Conservation (phyloP, 1,140 invertebrate genomes). For the Zaprionus inermis region DNA sequence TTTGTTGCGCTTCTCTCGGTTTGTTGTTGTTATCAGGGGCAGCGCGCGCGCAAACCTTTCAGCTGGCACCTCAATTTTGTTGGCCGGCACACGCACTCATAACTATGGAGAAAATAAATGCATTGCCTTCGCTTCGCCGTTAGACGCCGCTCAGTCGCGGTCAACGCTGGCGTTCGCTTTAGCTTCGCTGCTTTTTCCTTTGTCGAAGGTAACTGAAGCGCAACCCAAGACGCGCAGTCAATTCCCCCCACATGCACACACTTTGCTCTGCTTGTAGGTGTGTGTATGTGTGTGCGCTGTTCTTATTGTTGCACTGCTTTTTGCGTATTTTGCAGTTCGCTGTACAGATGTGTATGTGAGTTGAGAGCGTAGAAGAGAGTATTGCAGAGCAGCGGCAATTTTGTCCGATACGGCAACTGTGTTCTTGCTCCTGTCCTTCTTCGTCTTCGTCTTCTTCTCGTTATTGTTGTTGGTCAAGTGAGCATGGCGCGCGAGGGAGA, state of each 20-base stretch:
- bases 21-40: slow-evolving; percentile 57
- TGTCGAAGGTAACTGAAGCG: slow-evolving; percentile 77
- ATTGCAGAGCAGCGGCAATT: not conserved
- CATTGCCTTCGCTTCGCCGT: slow-evolving; percentile 33
- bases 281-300: too few relatives aligned
- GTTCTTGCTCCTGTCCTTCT: not conserved
- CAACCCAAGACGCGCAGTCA: slow-evolving; percentile 55
- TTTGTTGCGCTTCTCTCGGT: slow-evolving; percentile 57
- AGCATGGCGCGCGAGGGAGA: slow-evolving; percentile 29
- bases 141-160: slow-evolving; percentile 30
- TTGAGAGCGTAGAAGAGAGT: slow-evolving; percentile 4
- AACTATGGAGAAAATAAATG: not conserved
- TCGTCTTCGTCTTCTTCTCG: not conserved
- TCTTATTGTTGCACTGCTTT: slow-evolving; percentile 9
- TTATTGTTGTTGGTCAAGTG: slow-evolving; percentile 33
- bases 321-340: slow-evolving; percentile 45
- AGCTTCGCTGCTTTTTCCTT: slow-evolving; percentile 50
- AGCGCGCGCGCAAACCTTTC: slow-evolving; percentile 41
- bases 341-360: slow-evolving; percentile 6
- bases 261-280: slow-evolving; percentile 13
- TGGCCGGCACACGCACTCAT: not conserved
- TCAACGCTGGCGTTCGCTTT: slow-evolving; percentile 25
- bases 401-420: slow-evolving; percentile 28
- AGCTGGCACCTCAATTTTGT: slow-evolving; percentile 21
- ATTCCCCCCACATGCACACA: slow-evolving; percentile 36